Percentiles rank a stretch among this genome's conserved stretches.
These are phyloP conservation scores for Thaumatotibia leucotreta DNA, from an alignment of 1,140 invertebrate species.

Conservation along the genomic window DNA sequence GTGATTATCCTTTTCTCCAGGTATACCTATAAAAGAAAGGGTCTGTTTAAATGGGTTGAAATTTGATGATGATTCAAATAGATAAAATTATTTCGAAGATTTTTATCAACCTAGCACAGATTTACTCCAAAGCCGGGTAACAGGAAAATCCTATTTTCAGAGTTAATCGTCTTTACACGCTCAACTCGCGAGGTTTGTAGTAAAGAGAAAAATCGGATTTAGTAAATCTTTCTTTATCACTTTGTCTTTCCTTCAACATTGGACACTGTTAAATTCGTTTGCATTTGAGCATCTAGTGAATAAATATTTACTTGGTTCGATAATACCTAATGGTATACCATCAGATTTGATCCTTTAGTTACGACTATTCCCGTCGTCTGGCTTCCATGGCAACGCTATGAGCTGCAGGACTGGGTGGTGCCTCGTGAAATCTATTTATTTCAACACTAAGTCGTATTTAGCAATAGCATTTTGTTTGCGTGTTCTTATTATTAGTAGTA, in stretches of 20 bases:
- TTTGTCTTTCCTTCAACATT: not conserved
- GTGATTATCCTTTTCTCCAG: too few species aligned
- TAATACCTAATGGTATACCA: too few species aligned
- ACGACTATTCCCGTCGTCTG: not conserved
- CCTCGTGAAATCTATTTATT: too few species aligned
- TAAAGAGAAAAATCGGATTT: not conserved
- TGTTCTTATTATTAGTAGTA: too few species aligned
- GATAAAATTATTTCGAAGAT: not conserved
- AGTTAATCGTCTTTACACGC: constrained; percentile 14
- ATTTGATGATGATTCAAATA: not conserved
- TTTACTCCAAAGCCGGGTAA: constrained; percentile 3
- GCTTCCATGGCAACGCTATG: not conserved
- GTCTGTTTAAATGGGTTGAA: too few species aligned
- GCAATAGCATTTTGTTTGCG: too few species aligned
- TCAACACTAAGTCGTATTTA: too few species aligned
- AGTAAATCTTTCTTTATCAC: not conserved
- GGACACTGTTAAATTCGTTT: not conserved
- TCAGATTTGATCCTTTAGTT: too few species aligned
- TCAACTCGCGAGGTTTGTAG: not conserved
- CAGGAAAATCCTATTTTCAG: constrained; percentile 6
- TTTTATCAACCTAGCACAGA: constrained; percentile 8
- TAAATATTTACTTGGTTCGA: not conserved
- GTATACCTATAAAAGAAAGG: too few species aligned
- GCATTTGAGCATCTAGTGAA: not conserved
- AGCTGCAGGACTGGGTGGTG: too few species aligned